A percentile compares a stretch with the other conserved stretches of the same genome.
phyloP scores from a whole-genome alignment of 1,140 invertebrate species.

The Pomacea maculata region DNA sequence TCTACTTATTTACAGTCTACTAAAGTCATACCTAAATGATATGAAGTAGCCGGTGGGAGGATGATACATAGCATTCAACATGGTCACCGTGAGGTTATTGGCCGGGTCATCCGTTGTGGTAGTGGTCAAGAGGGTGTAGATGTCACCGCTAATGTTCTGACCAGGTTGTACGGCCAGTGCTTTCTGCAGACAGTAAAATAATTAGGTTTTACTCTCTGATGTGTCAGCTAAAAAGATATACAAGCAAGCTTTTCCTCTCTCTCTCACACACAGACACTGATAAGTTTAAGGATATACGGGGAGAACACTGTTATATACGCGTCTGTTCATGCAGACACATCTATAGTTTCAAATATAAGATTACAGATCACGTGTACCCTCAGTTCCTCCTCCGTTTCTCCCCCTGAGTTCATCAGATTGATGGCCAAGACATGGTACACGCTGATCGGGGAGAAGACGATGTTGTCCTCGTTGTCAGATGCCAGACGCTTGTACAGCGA shows the following conservation, averaged over 20 bases:
- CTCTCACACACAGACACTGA: no score
- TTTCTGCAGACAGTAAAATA: not conserved
- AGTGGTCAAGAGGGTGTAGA: not conserved
- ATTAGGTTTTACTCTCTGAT: no score
- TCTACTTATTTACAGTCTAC: no score
- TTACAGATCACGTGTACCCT: not conserved
- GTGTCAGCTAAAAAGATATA: no score
- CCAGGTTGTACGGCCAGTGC: not conserved
- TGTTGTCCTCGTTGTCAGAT: not conserved
- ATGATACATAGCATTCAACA: not conserved
- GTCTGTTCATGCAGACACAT: no score
- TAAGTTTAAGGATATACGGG: no score
- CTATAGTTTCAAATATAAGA: no score
- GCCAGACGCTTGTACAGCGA: conserved; percentile 6
- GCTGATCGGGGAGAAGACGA: conserved; percentile 8
- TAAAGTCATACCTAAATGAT: not conserved
- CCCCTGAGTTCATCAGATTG: not conserved
- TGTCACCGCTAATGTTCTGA: not conserved
- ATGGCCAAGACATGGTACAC: not conserved
- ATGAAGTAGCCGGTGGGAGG: not conserved
- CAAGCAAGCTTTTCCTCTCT: no score
- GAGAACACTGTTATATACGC: no score
- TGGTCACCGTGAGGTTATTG: not conserved
- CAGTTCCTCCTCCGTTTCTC: not conserved
- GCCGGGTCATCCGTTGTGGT: not conserved